Conservation (phyloP, 2,888 invertebrate species). For the Boloria euphrosyne region DNA sequence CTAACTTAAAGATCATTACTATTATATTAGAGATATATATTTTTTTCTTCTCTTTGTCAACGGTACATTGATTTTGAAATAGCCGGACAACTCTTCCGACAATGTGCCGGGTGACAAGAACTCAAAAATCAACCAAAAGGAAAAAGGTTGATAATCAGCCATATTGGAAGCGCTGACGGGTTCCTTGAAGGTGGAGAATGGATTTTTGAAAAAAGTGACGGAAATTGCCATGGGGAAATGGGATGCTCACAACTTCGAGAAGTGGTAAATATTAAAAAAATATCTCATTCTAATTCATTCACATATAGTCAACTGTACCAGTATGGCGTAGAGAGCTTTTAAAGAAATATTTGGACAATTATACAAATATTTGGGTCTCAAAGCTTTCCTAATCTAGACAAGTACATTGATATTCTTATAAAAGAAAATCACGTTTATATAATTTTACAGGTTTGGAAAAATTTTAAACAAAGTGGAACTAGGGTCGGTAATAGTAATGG, state of each 20-base stretch:
- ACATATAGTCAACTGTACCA: not conserved
- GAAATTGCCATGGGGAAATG: slow-evolving; percentile 39
- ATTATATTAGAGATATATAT: no score
- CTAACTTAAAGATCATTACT: no score
- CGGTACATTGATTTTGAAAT: no score
- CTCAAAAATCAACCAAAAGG: slow-evolving; percentile 39
- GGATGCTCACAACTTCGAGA: slow-evolving; percentile 39
- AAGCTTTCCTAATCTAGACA: not conserved
- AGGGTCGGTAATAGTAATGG: slow-evolving; percentile 30
- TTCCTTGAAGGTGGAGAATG: slow-evolving; percentile 38
- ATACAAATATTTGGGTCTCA: not conserved
- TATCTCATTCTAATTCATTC: not conserved
- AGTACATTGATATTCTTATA: not conserved
- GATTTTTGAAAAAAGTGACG: slow-evolving; percentile 38
- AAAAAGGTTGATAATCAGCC: slow-evolving; percentile 38
- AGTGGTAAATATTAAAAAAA: slow-evolving; percentile 32
- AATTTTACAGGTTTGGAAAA: not conserved
- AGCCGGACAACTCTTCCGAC: no score
- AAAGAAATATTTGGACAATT: no score
- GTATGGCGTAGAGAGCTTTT: no score
- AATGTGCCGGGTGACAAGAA: no score
- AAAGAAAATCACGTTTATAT: not conserved
- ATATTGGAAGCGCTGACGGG: slow-evolving; percentile 38
- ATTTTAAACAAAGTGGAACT: slow-evolving; percentile 8
- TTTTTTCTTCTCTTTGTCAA: no score